Evolutionary conservation across 2,888 invertebrate genomes (phyloP).

Genomic region (Metallyticus violacea): DNA sequence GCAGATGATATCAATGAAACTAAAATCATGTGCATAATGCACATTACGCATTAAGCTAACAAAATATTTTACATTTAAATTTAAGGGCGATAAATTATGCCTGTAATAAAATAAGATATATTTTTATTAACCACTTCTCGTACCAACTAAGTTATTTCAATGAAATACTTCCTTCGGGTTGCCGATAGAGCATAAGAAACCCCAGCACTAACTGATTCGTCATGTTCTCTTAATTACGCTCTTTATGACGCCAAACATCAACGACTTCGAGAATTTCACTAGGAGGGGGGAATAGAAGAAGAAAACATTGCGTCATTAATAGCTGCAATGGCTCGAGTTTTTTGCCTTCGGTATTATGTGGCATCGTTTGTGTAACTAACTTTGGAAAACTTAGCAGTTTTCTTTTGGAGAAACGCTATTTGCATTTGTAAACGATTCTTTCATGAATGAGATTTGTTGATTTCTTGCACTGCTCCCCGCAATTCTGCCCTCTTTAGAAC

Average conservation of each 20-base stretch:
- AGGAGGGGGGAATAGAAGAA: too few species aligned
- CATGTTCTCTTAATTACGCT: background rate
- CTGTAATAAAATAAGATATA: too few species aligned
- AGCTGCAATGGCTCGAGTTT: background rate
- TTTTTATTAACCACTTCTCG: too few species aligned
- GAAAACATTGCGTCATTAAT: background rate
- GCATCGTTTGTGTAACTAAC: background rate
- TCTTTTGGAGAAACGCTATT: background rate
- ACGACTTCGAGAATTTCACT: background rate
- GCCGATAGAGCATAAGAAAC: too few species aligned
- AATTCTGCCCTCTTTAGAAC: background rate
- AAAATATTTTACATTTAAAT: too few species aligned
- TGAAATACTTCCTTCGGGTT: too few species aligned
- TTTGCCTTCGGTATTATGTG: background rate
- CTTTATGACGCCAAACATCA: background rate
- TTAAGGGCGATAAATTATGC: too few species aligned
- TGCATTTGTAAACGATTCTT: background rate
- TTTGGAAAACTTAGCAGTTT: background rate
- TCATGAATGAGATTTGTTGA: background rate
- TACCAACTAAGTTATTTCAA: too few species aligned
- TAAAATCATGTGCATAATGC: too few species aligned
- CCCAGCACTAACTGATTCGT: too few species aligned
- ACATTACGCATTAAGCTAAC: too few species aligned
- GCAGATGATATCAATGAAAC: too few species aligned
- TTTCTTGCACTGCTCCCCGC: background rate